These are phyloP conservation scores for Netelia fuscicornis DNA, from an alignment of 2,888 invertebrate genomes.

Conservation along the genomic window DNA sequence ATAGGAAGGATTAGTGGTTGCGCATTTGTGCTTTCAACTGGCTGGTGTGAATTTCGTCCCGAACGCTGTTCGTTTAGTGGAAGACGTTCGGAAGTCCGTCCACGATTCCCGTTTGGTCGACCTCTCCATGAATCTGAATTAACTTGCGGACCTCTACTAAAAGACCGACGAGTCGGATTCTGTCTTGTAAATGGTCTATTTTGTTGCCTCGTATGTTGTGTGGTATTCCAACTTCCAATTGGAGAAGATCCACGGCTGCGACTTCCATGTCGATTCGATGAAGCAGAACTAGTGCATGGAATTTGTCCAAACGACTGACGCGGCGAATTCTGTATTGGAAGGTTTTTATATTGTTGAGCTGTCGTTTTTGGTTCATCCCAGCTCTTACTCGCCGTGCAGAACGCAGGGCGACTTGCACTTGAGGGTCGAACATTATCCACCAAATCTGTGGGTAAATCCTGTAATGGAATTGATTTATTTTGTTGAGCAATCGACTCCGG, in stretches of 20 bases:
- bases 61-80: neutral
- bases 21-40: neutral
- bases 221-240: neutral
- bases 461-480: neutral
- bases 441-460: neutral
- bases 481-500: neutral
- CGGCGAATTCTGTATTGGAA: neutral
- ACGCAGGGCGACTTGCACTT: constrained; percentile 14
- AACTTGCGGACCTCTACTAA: neutral
- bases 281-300: neutral
- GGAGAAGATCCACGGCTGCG: neutral
- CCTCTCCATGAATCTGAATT: neutral
- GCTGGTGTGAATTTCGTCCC: neutral
- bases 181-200: neutral
- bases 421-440: neutral
- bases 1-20: neutral
- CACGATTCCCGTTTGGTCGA: constrained; percentile 2
- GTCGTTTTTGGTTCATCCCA: constrained; percentile 29
- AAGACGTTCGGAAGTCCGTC: neutral
- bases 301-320: neutral
- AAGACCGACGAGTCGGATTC: neutral
- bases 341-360: neutral
- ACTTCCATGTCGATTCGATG: neutral
- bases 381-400: constrained; percentile 20
- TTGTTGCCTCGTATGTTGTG: neutral